Base-by-base conservation (phyloP, 30 jellyfish, hydroid and myxozoan genomes). In the Euphysa ruthae region DNA sequence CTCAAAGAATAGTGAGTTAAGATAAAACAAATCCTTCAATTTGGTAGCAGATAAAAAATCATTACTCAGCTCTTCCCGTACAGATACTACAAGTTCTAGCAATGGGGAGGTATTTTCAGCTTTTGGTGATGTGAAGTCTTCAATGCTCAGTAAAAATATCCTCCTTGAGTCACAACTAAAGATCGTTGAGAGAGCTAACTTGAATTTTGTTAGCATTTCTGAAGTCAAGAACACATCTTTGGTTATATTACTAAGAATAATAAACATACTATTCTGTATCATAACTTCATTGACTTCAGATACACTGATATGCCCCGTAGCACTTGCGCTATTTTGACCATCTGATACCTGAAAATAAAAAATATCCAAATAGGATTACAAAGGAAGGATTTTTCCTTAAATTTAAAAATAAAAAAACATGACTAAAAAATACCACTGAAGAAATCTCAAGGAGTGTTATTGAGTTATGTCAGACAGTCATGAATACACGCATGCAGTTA, bases 11-110 rank as follows among this genome's bases (percentile, higher is more conserved):
- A 44, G 75, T 32, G 33, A 69, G 49, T 80, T 71, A 42, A 81
- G 57, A 69, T 80, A 90, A 56, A 90, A 46, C 13, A 55, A 56
- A 46, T 90, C 90, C 54, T 90, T 90, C 82, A 90, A 69, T 14
- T 30, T 70, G 14, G 56, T 44, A 18, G 93, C 92, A 0, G 85
- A 26, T 61, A 90, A 54, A 63, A 73, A 90, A 24, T 34, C 69
- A 24, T 84, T 82, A 10, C 87, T 86, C 19, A 75, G 71, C 32
- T 71, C 63, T 6, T 63, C 63, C 43, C 92, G 64, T 4, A 90
- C 98, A 23, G 98, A 82, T 24, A 90, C 90, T 23, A 94, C 92
- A 24, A 90, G 74, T 70, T 90, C 86, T 22, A 80, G 79, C 16
- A 55, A 60, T 35, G 83, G 92, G 12, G 66, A 30, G 1, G 38